Base-by-base conservation (phyloP, 2,888 invertebrate genomes). In the Hydroisotoma schaefferi region DNA sequence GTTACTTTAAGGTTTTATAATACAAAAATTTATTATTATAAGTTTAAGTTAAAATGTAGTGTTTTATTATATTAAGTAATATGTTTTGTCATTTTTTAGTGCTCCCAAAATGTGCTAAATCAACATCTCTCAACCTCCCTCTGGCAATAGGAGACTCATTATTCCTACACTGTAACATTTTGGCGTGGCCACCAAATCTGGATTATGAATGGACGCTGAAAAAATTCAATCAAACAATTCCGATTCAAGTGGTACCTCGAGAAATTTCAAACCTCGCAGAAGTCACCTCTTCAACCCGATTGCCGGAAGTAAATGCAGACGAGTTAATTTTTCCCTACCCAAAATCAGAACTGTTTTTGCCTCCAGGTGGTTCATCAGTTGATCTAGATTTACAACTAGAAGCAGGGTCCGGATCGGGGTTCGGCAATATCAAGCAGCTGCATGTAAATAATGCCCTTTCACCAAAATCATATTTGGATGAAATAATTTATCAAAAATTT, bases 161-260 rank as follows among this genome's bases (percentile, higher is more conserved):
- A 53, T 53, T 61, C 28, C 61, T 70, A 25, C 47, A 56, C 29
- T 70, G 70, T 49, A 62, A 59, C 57, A 55, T 70, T 59, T 56
- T 67, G 51, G 70, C 70, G 23, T 70, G 70, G 70, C 70, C 70
- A 49, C 54, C 68, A 43, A 66, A 70, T 67, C 61, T 70, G 57
- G 65, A 67, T 65, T 70, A 68, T 66, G 67, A 68, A 59, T 70
- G 70, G 70, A 70, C 70, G 55, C 63, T 68, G 47, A 67, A 67
- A 57, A 63, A 65, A 62, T 63, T 62, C 55, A 52, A 62, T 47
- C 53, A 54, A 33, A 53, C 26, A 15, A 15, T 53, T 15, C 53
- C 53, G 5, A 53, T 55, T 54, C 53, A 29, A 49, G 43, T 47
- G 52, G 49, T 6, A 6, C 27, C 49, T 4, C 18, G 26, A 27